A percentile compares a stretch with the other conserved stretches of the same genome.
Conservation (phyloP, 2,888 invertebrate genomes). For the Himalopsyche anomala region DNA sequence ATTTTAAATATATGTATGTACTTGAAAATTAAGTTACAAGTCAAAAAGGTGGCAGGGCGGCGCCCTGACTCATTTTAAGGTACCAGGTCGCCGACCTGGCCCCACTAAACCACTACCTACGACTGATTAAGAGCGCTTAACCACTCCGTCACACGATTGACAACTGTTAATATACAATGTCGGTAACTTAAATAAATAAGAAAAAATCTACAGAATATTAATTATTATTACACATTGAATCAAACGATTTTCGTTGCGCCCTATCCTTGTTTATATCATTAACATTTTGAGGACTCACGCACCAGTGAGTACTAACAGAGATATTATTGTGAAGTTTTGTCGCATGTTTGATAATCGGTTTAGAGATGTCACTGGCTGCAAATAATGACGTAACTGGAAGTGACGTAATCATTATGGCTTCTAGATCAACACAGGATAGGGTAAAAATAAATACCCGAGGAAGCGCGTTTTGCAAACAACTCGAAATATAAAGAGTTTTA, state of each 20-base stretch:
- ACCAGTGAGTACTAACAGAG: neutral
- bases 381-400: conserved; percentile 52
- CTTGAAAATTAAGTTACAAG: no score
- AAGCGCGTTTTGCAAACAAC: conserved; percentile 29
- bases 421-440: conserved; percentile 4
- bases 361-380: conserved; percentile 46
- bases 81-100: no score
- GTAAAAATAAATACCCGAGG: neutral
- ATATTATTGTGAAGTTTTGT: conserved; percentile 22
- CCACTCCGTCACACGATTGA: no score
- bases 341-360: conserved; percentile 54
- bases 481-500: neutral
- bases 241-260: neutral
- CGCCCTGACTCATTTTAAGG: no score
- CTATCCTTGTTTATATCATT: neutral
- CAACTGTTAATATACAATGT: no score
- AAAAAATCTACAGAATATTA: no score
- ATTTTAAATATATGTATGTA: no score
- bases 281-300: conserved; percentile 37
- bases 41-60: no score
- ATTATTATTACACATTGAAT: no score
- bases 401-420: conserved; percentile 2
- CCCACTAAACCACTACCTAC: no score
- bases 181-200: no score
- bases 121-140: no score